These are phyloP conservation scores for Oxyruncus cristatus DNA, from an alignment of 2,113 vertebrate species.

Conservation along the genomic window DNA sequence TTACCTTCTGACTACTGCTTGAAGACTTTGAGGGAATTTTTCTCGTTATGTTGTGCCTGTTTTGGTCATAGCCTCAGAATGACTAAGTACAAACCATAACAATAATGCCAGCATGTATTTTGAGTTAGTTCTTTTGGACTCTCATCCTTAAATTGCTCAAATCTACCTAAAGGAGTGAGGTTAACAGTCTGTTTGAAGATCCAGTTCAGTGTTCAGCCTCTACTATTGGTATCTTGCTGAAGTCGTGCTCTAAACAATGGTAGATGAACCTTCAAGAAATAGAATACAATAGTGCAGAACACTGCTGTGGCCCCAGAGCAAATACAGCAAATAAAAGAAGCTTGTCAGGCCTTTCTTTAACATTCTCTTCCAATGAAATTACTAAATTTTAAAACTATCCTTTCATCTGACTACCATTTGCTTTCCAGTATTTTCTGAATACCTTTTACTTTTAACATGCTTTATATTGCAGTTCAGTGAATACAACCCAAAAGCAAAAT, in stretches of 20 bases:
- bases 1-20: not conserved
- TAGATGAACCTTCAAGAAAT: not conserved
- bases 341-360: not conserved
- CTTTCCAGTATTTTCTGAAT: not conserved
- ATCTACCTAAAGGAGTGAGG: not conserved
- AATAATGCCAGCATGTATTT: not conserved
- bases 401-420: not conserved
- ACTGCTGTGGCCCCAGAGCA: not conserved
- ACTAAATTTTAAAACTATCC: not conserved
- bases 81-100: not conserved
- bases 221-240: not conserved
- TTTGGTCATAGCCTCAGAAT: not conserved
- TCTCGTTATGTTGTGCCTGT: not conserved
- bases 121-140: not conserved
- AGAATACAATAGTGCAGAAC: not conserved
- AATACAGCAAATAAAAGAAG: not conserved
- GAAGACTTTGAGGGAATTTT: not conserved
- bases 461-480: not conserved
- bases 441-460: not conserved
- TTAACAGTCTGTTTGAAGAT: not conserved
- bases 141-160: not conserved
- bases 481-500: not conserved
- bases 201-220: not conserved
- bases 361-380: not conserved
- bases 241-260: not conserved